These are phyloP conservation scores for Lottia gigantea DNA, from an alignment of 2,888 invertebrate genomes.

Conservation along the genomic window DNA sequence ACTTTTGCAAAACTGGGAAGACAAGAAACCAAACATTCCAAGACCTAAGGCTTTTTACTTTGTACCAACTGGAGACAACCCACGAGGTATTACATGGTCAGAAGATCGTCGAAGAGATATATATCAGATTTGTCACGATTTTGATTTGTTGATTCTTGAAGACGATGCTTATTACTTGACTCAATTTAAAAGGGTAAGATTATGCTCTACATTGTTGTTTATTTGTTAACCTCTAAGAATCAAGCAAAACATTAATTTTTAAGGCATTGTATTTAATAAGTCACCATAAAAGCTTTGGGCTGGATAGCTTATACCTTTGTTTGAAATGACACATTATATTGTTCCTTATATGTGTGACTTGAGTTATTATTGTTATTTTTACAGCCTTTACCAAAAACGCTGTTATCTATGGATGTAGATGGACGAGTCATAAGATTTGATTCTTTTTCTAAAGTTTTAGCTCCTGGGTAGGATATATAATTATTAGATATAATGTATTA, in stretches of 20 bases:
- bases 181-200: neutral
- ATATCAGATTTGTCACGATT: neutral
- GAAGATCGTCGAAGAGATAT: neutral
- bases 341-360: too few relatives aligned
- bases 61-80: neutral
- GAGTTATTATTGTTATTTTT: too few relatives aligned
- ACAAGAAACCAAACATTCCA: neutral
- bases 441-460: neutral
- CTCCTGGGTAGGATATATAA: neutral
- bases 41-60: neutral
- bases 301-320: too few relatives aligned
- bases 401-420: constrained; percentile 7
- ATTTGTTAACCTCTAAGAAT: too few relatives aligned
- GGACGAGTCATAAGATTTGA: neutral
- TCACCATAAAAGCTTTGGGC: too few relatives aligned
- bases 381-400: neutral
- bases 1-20: neutral
- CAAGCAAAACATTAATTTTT: too few relatives aligned
- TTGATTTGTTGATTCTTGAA: neutral
- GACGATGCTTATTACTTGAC: neutral
- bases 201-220: too few relatives aligned
- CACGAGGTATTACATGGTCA: neutral
- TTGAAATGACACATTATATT: too few relatives aligned
- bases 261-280: too few relatives aligned
- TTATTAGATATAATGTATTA: too few relatives aligned